Conservation (phyloP, 2,888 invertebrate species). For the Melanargia galathea region DNA sequence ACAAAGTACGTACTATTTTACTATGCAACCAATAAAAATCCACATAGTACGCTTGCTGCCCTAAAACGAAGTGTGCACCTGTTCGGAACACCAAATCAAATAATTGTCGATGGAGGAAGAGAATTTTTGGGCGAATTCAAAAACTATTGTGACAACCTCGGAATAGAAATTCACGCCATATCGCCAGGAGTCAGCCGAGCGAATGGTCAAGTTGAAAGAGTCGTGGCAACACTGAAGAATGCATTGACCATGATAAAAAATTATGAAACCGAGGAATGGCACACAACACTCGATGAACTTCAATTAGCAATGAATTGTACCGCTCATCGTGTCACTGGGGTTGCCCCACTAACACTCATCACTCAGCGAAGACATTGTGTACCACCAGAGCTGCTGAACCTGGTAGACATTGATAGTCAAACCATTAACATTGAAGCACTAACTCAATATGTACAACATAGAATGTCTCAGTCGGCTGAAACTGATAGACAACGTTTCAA, state of each 20-base stretch:
- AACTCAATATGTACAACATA: conserved; percentile 36
- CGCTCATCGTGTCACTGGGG: conserved; percentile 36
- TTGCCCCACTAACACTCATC: conserved; percentile 39
- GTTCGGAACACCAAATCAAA: conserved; percentile 39
- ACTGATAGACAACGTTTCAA: conserved; percentile 40
- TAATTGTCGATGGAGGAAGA: conserved; percentile 41
- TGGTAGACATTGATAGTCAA: conserved; percentile 36
- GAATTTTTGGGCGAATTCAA: conserved; percentile 40
- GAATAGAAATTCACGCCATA: conserved; percentile 37
- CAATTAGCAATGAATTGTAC: conserved; percentile 45
- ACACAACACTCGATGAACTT: conserved; percentile 37
- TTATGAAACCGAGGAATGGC: conserved; percentile 42
- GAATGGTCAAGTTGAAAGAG: conserved; percentile 41
- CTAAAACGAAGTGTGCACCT: conserved; percentile 31
- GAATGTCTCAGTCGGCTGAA: conserved; percentile 29
- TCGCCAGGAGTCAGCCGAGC: conserved; percentile 42
- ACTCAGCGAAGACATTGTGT: conserved; percentile 39
- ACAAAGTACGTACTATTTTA: conserved; percentile 27
- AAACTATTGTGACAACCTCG: conserved; percentile 35
- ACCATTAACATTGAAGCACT: conserved; percentile 36
- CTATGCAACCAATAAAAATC: conserved; percentile 33
- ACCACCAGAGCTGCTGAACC: conserved; percentile 38
- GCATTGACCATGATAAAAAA: conserved; percentile 42
- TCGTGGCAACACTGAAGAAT: conserved; percentile 41
- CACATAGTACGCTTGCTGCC: conserved; percentile 30